These are phyloP conservation scores for Heliconius erato DNA, from an alignment of 2,888 invertebrate species.

Conservation along the genomic window DNA sequence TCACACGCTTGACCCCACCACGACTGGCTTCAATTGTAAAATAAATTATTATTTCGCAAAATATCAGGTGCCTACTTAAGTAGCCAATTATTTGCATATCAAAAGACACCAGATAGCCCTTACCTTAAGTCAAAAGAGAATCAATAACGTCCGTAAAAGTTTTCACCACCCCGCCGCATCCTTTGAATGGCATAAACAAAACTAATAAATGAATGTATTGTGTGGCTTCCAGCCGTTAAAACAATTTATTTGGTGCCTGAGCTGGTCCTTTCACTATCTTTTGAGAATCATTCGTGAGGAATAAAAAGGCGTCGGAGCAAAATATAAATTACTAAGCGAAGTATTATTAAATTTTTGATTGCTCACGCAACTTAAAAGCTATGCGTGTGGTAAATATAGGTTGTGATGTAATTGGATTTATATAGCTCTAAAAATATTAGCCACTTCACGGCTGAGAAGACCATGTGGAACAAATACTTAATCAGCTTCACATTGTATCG, in stretches of 20 bases:
- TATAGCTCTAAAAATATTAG: background rate
- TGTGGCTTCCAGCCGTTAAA: conserved; percentile 37
- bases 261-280: conserved; percentile 5
- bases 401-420: background rate
- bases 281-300: conserved; percentile 28
- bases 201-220: conserved; percentile 43
- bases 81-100: conserved; percentile 36
- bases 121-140: conserved; percentile 61
- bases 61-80: conserved; percentile 2
- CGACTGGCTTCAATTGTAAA: background rate
- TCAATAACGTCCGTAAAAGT: conserved; percentile 64
- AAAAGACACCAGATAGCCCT: conserved; percentile 36
- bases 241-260: conserved; percentile 35
- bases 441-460: background rate
- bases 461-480: too few relatives aligned
- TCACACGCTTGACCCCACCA: too few relatives aligned
- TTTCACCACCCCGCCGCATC: conserved; percentile 36
- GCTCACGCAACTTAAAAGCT: conserved; percentile 24
- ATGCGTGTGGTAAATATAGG: background rate
- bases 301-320: background rate
- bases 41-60: conserved; percentile 21
- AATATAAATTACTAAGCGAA: conserved; percentile 5
- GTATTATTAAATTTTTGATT: conserved; percentile 8
- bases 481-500: background rate
- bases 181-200: conserved; percentile 30